phyloP scores from a whole-genome alignment of 2,888 invertebrate species.

The Orgyia antiqua region DNA sequence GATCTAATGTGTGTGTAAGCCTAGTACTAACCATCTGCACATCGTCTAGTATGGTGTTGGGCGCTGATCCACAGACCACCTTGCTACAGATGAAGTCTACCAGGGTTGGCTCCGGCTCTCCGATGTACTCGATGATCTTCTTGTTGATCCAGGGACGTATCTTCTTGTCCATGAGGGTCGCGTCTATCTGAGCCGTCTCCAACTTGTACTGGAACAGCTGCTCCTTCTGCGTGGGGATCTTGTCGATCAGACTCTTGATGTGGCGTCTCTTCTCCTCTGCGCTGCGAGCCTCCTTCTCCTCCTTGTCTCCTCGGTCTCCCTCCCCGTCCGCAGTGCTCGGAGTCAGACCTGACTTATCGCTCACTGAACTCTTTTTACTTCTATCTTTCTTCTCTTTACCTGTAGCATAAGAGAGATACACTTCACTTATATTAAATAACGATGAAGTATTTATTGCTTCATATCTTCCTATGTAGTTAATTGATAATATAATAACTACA shows the following conservation, averaged over 20 bases:
- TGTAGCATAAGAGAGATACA: conserved; percentile 1
- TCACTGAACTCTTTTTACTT: conserved; percentile 80
- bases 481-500: no score
- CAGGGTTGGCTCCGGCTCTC: conserved; percentile 98
- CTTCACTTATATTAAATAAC: neutral
- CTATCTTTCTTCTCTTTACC: conserved; percentile 36
- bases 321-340: conserved; percentile 59
- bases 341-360: conserved; percentile 39
- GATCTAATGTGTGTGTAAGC: no score
- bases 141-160: conserved; percentile 99
- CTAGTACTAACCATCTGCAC: conserved; percentile 97
- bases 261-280: conserved; percentile 97
- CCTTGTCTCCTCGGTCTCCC: conserved; percentile 46
- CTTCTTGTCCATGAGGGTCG: conserved; percentile 92
- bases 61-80: conserved; percentile 94
- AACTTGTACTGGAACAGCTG: conserved; percentile 96
- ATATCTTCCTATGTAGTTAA: neutral
- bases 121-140: conserved; percentile 99
- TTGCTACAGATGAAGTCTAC: conserved; percentile 99
- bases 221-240: conserved; percentile 98
- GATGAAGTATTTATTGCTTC: neutral
- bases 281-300: conserved; percentile 77
- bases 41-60: conserved; percentile 97
- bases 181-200: conserved; percentile 87
- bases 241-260: conserved; percentile 98